Base-by-base conservation (phyloP, 2,113 vertebrate genomes). In the Pygoscelis adeliae region DNA sequence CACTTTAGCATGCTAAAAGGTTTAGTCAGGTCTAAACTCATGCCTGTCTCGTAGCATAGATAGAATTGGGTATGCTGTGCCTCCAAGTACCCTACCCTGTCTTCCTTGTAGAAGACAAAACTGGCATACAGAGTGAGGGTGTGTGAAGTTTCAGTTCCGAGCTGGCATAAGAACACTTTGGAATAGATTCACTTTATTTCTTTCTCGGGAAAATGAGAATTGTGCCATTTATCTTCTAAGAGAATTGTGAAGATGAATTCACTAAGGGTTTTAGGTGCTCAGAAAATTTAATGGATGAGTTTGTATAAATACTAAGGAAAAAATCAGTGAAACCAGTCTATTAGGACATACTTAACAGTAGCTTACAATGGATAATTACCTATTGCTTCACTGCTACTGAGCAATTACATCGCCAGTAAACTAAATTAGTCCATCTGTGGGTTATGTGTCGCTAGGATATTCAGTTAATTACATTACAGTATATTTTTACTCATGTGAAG, bases 341-440 rank as follows among this genome's bases (percentile, higher is more conserved):
- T 93, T 95, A 95, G 74, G 61, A 62, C 46, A 62, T 72, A 53
- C 62, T 95, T 88, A 96, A 85, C n/a, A 22, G 62, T 70, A 90
- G 70, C 73, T 92, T 85, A 70, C 78, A 94, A 83, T 86, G 91
- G 95, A 72, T 89, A 87, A 97, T 78, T 86, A 89, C 88, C 82
- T 67, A 84, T 67, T 92, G 90, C 93, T 93, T 96, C 59, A 47
- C 56, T 97, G 77, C 86, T 91, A 88, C 90, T 91, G 84, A 90
- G 84, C 84, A 93, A 91, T 96, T 93, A 90, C 42, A 53, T 29
- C 92, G 89, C 69, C 83, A 92, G 84, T 87, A 96, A 95, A 91
- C 56, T 89, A 89, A 96, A 97, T 94, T 67, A 95, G 83, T 95
- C 92, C 69, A 65, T 89, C 90, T 97, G 86, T 95, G 92, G 77